These are phyloP conservation scores for Aphelenchoides fujianensis DNA, from an alignment of 1,140 invertebrate species.

Conservation along the genomic window DNA sequence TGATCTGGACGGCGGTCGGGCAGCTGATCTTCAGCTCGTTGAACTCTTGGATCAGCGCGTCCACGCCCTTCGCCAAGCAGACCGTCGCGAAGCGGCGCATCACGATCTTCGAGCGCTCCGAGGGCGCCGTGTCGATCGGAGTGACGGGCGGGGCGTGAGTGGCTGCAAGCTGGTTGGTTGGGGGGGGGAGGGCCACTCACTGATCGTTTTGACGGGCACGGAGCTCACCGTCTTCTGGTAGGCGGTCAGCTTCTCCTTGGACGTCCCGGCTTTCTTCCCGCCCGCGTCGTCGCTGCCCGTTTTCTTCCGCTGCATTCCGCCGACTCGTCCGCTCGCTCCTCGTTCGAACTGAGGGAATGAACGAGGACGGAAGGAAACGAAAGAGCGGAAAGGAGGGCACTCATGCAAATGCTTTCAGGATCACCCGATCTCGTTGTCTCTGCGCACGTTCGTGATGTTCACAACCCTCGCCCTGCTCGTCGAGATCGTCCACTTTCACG, in stretches of 20 bases:
- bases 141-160: slow-evolving; percentile 8
- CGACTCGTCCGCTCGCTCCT: not conserved
- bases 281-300: not conserved
- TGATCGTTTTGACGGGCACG: not conserved
- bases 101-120: slow-evolving; percentile 32
- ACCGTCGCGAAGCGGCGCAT: slow-evolving; percentile 33
- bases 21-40: slow-evolving; percentile 35
- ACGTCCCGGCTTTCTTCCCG: not conserved
- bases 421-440: slow-evolving; percentile 39
- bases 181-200: not conserved
- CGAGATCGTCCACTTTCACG: slow-evolving; percentile 57
- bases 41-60: slow-evolving; percentile 35
- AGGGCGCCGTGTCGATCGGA: slow-evolving; percentile 32
- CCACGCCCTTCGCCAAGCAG: slow-evolving; percentile 31
- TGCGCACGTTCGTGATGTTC: slow-evolving; percentile 50
- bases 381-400: not conserved
- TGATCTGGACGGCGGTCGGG: slow-evolving; percentile 21
- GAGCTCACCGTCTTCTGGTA: not conserved
- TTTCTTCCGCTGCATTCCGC: not conserved
- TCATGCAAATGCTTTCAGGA: slow-evolving; percentile 26
- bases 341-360: not conserved
- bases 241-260: too few species aligned
- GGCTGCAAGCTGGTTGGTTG: not conserved
- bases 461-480: slow-evolving; percentile 54
- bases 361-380: not conserved